Evolutionary conservation across 37 sponge, comb jelly and placozoan species (phyloP).

Genomic region (Chondrilla cf. caribensis): DNA sequence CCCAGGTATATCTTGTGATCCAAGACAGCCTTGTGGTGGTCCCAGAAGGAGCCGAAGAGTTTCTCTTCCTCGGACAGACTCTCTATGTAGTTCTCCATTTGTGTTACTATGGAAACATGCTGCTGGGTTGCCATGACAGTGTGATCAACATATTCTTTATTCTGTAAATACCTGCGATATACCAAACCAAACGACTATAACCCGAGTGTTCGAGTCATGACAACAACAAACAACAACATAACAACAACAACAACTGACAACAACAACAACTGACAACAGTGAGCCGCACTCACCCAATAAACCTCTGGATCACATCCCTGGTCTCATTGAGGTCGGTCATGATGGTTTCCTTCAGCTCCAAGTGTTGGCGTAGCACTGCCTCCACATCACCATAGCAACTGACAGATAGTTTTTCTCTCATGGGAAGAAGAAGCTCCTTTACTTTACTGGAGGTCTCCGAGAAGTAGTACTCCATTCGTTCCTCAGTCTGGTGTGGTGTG

Average conservation of each 20-base stretch:
- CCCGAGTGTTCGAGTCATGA: too few species aligned
- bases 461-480: conserved; percentile 1
- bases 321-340: conserved; percentile 46
- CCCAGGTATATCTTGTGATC: conserved; percentile 72
- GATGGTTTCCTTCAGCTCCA: conserved; percentile 65
- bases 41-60: conserved; percentile 59
- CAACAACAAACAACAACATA: too few species aligned
- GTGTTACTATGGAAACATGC: conserved; percentile 37
- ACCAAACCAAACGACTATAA: background rate
- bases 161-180: conserved; percentile 23
- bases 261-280: background rate
- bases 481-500: background rate
- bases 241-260: too few species aligned
- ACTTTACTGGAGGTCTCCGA: background rate
- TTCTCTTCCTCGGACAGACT: conserved; percentile 36
- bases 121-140: conserved; percentile 27
- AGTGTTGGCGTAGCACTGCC: conserved; percentile 47
- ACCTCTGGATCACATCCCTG: conserved; percentile 27
- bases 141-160: background rate
- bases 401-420: background rate
- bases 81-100: conserved; percentile 20
- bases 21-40: conserved; percentile 51
- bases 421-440: background rate
- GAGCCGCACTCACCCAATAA: conserved; percentile 8
- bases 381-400: conserved; percentile 53